phyloP scores from a whole-genome alignment of 92 coral and sea anemone genomes.

The Porites evermanni region DNA sequence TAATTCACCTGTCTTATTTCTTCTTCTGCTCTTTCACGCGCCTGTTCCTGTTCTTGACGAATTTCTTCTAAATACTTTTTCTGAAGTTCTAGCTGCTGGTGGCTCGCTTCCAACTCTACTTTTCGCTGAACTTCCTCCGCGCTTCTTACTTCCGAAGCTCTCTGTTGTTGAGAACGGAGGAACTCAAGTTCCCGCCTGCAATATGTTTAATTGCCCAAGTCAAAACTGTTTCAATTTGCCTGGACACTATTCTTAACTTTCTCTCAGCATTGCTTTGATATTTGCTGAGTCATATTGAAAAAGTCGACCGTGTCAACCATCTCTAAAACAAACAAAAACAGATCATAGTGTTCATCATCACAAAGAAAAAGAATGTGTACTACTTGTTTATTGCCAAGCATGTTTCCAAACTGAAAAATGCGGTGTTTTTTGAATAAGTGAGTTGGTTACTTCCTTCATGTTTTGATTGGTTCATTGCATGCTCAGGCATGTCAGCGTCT shows the following conservation, averaged over 20 bases:
- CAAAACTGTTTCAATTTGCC: too few species aligned
- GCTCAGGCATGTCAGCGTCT: neutral
- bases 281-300: too few species aligned
- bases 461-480: neutral
- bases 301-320: too few species aligned
- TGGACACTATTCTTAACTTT: too few species aligned
- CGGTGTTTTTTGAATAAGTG: neutral
- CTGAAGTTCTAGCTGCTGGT: constrained; percentile 87
- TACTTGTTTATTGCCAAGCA: too few species aligned
- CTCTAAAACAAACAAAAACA: too few species aligned
- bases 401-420: too few species aligned
- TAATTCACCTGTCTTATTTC: constrained; percentile 69
- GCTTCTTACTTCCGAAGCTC: constrained; percentile 78
- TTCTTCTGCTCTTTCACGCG: constrained; percentile 77
- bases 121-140: constrained; percentile 90
- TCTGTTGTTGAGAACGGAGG: constrained; percentile 95
- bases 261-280: too few species aligned
- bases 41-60: constrained; percentile 90
- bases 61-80: constrained; percentile 91
- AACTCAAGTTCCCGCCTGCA: constrained; percentile 89
- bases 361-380: neutral
- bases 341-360: too few species aligned
- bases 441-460: neutral
- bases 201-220: neutral
- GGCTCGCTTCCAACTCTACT: constrained; percentile 80